phyloP scores from a whole-genome alignment of 2,797 vertebrate genomes.

The Danio kyathit region DNA sequence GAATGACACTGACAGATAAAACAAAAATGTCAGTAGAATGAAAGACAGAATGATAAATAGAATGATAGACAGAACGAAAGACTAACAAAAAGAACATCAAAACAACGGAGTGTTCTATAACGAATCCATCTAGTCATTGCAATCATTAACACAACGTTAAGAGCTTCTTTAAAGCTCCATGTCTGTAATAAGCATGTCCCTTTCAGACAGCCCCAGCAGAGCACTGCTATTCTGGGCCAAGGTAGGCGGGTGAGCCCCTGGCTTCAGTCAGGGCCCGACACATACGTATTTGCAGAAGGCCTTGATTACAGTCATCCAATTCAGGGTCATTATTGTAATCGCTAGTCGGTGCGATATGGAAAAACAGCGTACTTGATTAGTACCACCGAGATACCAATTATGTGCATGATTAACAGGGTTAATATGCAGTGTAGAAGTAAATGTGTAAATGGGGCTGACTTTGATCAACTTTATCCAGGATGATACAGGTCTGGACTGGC shows the following conservation, averaged over 20 bases:
- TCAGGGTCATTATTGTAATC: slow-evolving; percentile 69
- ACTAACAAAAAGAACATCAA: neutral
- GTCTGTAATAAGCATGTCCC: slow-evolving; percentile 77
- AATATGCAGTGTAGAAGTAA: slow-evolving; percentile 46
- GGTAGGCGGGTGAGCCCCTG: slow-evolving; percentile 67
- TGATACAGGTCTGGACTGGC: slow-evolving; percentile 28
- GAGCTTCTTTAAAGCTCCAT: slow-evolving; percentile 57
- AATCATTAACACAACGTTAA: slow-evolving; percentile 67
- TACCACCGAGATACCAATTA: slow-evolving; percentile 56
- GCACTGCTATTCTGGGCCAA: slow-evolving; percentile 72
- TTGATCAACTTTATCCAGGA: slow-evolving; percentile 43
- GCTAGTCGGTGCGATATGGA: slow-evolving; percentile 63
- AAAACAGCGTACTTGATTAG: slow-evolving; percentile 43
- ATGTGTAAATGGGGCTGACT: slow-evolving; percentile 43
- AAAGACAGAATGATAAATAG: neutral
- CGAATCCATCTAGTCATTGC: slow-evolving; percentile 28
- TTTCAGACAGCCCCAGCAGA: slow-evolving; percentile 68
- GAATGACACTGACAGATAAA: too few relatives aligned
- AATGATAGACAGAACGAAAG: neutral
- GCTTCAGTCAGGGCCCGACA: slow-evolving; percentile 65
- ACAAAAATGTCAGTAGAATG: too few relatives aligned
- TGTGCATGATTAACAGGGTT: slow-evolving; percentile 61
- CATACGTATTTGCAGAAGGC: slow-evolving; percentile 63
- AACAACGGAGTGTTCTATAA: too few relatives aligned
- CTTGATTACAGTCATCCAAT: slow-evolving; percentile 80